Evolutionary conservation across 2,113 vertebrate genomes (phyloP).

Genomic region (Cephalopholis sonnerati): DNA sequence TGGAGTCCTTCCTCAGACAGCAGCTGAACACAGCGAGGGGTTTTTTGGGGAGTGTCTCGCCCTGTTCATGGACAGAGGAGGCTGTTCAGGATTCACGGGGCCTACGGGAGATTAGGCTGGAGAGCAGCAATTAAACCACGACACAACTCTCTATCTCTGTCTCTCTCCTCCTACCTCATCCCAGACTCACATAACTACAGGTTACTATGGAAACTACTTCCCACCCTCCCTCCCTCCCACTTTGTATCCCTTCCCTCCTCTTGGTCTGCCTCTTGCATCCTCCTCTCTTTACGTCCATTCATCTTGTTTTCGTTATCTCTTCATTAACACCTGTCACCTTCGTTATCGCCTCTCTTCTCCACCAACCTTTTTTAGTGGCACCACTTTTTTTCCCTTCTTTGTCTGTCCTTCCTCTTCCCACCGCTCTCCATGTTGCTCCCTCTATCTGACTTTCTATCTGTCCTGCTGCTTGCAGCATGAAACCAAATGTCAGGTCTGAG

Average conservation of each 20-base stretch:
- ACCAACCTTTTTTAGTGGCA: neutral
- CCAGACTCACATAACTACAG: conserved; percentile 51
- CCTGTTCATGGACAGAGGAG: conserved; percentile 16
- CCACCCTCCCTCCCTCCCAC: conserved; percentile 16
- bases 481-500: conserved; percentile 64
- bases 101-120: conserved; percentile 61
- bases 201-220: conserved; percentile 75
- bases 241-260: conserved; percentile 29
- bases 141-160: conserved; percentile 54
- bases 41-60: neutral
- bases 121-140: conserved; percentile 71
- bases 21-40: neutral
- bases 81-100: conserved; percentile 48
- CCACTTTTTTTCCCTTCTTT: neutral
- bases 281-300: conserved; percentile 35
- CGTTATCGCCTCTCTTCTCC: neutral
- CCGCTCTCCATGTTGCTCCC: neutral
- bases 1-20: conserved; percentile 8
- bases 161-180: conserved; percentile 40
- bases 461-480: conserved; percentile 49
- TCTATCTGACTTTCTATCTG: conserved; percentile 32
- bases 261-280: conserved; percentile 30
- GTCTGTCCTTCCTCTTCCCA: neutral
- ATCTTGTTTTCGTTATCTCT: conserved; percentile 12
- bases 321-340: conserved; percentile 36